Evolutionary conservation across 2,888 invertebrate genomes (phyloP), one percentile per base, ranked within the genome.

Genomic region (Zygogramma bicolorata): DNA sequence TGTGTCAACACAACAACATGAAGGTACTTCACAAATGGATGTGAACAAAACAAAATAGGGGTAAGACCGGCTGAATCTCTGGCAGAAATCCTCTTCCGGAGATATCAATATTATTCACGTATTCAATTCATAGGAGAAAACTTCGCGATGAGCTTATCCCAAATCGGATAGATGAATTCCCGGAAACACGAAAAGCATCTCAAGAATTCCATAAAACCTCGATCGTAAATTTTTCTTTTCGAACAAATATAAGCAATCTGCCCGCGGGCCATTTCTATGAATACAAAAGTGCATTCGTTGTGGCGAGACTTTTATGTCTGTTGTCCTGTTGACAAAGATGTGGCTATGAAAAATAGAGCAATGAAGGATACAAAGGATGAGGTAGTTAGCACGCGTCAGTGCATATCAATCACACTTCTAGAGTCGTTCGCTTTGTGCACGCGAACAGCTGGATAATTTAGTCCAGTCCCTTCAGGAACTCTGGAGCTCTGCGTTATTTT

Each of bases 351-450:
- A 83, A 83, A 83, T 83, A 74, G 80, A 71, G 77, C 81, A 82
- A 83, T 83, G 82, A 83, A 79, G 76, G 77, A 57, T 74, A 78
- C 81, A 80, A 81, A 82, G 81, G 80, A 81, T 77, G 78, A 78
- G 79, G 81, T 81, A 82, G 80, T 83, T 82, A 83, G 78, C 82
- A 79, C 82, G 81, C 80, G 83, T 81, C 82, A 80, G 77, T 68
- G 73, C 73, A 65, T 76, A 83, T 82, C 83, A 83, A 82, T 83
- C 81, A 78, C 74, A 72, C 71, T 75, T 68, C 75, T 69, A 75
- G 71, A 71, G 53, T 53, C 53, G 27, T 22, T 27, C 27, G 25
- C 70, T 73, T 68, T 69, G 71, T 74, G 62, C 62, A 65, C 65
- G 65, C 65, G 38, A 53, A 65, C 53, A 27, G 53, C 27, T 53